Evolutionary conservation across 2,888 invertebrate species (phyloP).

Genomic region (Timema cristinae): DNA sequence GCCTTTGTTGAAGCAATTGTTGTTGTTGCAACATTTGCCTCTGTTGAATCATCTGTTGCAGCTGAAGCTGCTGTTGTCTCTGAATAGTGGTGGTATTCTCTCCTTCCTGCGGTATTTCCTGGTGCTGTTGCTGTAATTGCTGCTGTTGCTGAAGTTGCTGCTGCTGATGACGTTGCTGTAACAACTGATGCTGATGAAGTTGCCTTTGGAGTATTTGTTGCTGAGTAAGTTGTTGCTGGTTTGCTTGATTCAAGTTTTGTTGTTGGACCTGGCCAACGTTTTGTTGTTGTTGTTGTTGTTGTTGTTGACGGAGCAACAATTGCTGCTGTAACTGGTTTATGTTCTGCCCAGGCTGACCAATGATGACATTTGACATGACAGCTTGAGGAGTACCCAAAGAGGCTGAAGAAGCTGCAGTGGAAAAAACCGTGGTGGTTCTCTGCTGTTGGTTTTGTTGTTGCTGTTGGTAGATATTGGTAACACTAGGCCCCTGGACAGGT

Average conservation of each 20-base stretch:
- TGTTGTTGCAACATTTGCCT: constrained; percentile 43
- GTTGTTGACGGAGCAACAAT: constrained; percentile 41
- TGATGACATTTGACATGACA: constrained; percentile 32
- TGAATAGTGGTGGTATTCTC: background rate
- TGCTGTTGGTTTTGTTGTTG: background rate
- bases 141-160: constrained; percentile 39
- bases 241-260: background rate
- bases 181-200: constrained; percentile 21
- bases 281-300: constrained; percentile 6
- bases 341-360: background rate
- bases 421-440: constrained; percentile 25
- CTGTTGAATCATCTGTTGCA: constrained; percentile 21
- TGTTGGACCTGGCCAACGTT: constrained; percentile 6
- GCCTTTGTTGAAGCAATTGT: constrained; percentile 40
- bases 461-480: constrained; percentile 21
- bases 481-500: constrained; percentile 27
- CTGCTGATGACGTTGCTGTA: constrained; percentile 28
- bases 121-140: constrained; percentile 37
- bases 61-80: constrained; percentile 28
- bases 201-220: constrained; percentile 30
- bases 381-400: constrained; percentile 44
- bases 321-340: constrained; percentile 42
- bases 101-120: constrained; percentile 44
- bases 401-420: constrained; percentile 27
- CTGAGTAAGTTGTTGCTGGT: constrained; percentile 24